Evolutionary conservation across 1,140 invertebrate species (phyloP).

Genomic region (Hyphantria cunea): DNA sequence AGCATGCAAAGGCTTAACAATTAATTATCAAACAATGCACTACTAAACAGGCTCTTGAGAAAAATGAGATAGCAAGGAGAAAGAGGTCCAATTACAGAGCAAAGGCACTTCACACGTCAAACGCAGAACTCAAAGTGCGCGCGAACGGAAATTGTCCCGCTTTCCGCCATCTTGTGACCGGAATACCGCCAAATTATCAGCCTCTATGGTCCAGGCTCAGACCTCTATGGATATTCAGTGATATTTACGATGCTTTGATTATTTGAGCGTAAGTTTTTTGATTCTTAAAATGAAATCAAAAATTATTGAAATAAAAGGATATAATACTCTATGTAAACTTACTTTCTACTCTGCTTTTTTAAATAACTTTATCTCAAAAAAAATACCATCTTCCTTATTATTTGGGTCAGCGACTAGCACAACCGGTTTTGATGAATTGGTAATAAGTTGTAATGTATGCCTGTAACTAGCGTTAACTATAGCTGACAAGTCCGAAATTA

Average conservation of each 20-base stretch:
- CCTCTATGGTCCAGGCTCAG: neutral
- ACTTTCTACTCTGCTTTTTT: too few relatives aligned
- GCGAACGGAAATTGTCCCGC: neutral
- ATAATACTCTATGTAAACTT: too few relatives aligned
- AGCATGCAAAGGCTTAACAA: neutral
- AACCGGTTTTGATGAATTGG: too few relatives aligned
- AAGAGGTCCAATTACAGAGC: neutral
- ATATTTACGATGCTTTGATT: neutral
- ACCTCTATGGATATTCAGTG: neutral
- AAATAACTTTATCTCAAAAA: too few relatives aligned
- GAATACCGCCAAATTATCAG: constrained; percentile 2
- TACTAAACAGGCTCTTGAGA: neutral
- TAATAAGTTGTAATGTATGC: too few relatives aligned
- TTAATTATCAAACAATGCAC: constrained; percentile 2
- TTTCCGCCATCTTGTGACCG: neutral
- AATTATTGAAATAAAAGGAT: too few relatives aligned
- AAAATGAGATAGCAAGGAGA: constrained; percentile 1
- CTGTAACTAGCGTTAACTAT: too few relatives aligned
- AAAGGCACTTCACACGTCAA: constrained; percentile 1
- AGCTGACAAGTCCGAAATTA: too few relatives aligned
- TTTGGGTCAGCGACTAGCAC: too few relatives aligned
- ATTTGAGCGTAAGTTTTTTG: too few relatives aligned
- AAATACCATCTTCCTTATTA: too few relatives aligned
- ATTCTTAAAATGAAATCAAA: too few relatives aligned
- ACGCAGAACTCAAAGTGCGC: neutral